Conservation (phyloP, 30 jellyfish, hydroid and myxozoan species). For the Aurelia sp. region DNA sequence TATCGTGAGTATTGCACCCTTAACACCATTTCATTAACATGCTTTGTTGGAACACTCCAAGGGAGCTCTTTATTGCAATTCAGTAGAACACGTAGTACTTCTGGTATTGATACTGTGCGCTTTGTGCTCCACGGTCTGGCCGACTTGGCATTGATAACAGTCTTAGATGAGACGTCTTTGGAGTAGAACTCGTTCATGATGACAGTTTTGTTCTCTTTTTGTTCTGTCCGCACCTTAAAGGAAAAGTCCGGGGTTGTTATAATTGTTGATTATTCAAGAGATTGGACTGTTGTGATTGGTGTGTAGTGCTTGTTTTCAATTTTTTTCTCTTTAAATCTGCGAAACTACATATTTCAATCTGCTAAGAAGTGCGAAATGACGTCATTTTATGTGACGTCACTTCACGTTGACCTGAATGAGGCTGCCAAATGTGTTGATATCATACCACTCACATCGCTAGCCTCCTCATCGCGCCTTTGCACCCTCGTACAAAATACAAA, state of each 20-base stretch:
- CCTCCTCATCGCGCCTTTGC: too few species aligned
- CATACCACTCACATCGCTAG: too few species aligned
- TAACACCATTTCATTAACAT: slow-evolving; percentile 21
- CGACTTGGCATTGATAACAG: slow-evolving; percentile 27
- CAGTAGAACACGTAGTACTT: slow-evolving; percentile 29
- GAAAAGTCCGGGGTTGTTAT: not conserved
- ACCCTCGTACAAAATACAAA: too few species aligned
- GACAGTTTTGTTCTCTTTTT: not conserved
- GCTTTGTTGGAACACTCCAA: slow-evolving; percentile 18
- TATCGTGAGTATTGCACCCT: slow-evolving; percentile 24
- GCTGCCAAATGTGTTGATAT: too few species aligned
- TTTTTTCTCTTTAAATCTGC: not conserved
- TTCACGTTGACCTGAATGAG: too few species aligned
- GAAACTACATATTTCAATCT: too few species aligned
- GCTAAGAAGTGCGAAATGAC: too few species aligned
- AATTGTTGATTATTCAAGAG: too few species aligned
- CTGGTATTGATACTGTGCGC: not conserved
- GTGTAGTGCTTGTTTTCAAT: too few species aligned
- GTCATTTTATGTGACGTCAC: too few species aligned
- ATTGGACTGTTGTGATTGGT: too few species aligned
- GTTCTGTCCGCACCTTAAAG: too few species aligned
- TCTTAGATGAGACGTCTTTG: slow-evolving; percentile 25
- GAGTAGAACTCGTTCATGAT: slow-evolving; percentile 40
- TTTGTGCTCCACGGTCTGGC: not conserved
- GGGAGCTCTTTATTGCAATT: slow-evolving; percentile 20